phyloP scores from a whole-genome alignment of 2,888 invertebrate genomes.

The Acrobasis consociella region DNA sequence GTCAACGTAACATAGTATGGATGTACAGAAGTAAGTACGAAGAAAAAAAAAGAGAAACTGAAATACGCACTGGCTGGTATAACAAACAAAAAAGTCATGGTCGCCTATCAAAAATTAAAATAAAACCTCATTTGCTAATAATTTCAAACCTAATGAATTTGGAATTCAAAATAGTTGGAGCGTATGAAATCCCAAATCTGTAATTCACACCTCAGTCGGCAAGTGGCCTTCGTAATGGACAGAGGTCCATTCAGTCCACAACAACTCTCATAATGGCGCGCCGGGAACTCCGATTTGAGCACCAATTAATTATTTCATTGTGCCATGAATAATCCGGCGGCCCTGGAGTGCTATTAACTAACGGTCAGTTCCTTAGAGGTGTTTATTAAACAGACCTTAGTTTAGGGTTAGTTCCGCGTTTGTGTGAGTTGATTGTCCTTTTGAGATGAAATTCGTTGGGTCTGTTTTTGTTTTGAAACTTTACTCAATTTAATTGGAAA shows the following conservation, averaged over 20 bases:
- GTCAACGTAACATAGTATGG: too few relatives aligned
- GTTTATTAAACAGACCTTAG: conserved; percentile 73
- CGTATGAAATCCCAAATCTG: conserved; percentile 45
- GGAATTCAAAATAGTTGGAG: conserved; percentile 49
- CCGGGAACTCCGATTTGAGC: conserved; percentile 69
- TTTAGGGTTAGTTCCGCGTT: conserved; percentile 48
- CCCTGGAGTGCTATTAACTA: conserved; percentile 73
- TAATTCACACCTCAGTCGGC: conserved; percentile 62
- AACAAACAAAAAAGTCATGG: too few relatives aligned
- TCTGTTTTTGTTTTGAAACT: background rate
- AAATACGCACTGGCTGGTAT: too few relatives aligned
- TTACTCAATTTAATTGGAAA: background rate
- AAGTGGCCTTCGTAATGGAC: conserved; percentile 67
- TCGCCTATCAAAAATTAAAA: background rate
- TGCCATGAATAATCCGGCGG: conserved; percentile 61
- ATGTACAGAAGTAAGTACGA: too few relatives aligned
- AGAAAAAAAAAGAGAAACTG: too few relatives aligned
- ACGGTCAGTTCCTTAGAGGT: conserved; percentile 78
- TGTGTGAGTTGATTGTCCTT: conserved; percentile 6
- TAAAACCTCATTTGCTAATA: background rate
- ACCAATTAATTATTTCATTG: conserved; percentile 81
- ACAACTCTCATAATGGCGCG: conserved; percentile 54
- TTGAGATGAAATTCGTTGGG: background rate
- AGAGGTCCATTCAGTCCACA: conserved; percentile 53
- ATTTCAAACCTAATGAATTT: conserved; percentile 34